Evolutionary conservation across 2,113 vertebrate species (phyloP), one percentile per base, ranked within the genome.

Genomic region (Lepisosteus oculatus): DNA sequence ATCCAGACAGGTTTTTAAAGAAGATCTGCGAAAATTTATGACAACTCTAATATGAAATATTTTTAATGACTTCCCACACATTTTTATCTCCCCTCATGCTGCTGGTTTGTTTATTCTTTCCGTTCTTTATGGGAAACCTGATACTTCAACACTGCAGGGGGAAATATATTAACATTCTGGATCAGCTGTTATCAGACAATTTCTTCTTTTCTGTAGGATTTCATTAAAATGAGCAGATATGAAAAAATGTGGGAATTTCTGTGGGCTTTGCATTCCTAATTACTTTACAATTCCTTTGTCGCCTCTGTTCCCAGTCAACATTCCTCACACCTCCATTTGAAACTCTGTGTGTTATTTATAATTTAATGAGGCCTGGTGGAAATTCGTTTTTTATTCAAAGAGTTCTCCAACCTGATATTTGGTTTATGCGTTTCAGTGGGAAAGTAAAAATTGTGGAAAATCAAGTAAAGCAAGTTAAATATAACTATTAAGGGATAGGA

Each of bases 181-280:
- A 70, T 54, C 67, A 70, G 68, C 73, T 74, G 73, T 74, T 62
- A 62, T 41, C 51, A 43, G 61, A 55, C 67, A 69, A 70, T 69
- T 56, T 74, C 55, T 43, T 59, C 13, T 11, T 74, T 74, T 68
- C 66, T 44, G n/a, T 8, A 70, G 73, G 61, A 69, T 69, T 69
- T 74, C 42, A 74, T 74, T 74, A 74, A 69, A 74, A 70, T 29
- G 29, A 65, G 42, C 62, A 65, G 9, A 43, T 29, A 15, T 62
- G 15, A 54, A 65, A 29, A 55, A 67, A 56, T 70, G 73, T 74
- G 73, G 73, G 73, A 69, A 69, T 74, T 68, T 41, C 68, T 45
- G 68, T 44, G 54, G 67, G 54, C 13, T 3, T 13, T 57, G 59
- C 47, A 55, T 2, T 42, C 47, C 17, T 69, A 67, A 69, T 74